Evolutionary conservation across 2,113 vertebrate species (phyloP).

Genomic region (Piaya cayana): DNA sequence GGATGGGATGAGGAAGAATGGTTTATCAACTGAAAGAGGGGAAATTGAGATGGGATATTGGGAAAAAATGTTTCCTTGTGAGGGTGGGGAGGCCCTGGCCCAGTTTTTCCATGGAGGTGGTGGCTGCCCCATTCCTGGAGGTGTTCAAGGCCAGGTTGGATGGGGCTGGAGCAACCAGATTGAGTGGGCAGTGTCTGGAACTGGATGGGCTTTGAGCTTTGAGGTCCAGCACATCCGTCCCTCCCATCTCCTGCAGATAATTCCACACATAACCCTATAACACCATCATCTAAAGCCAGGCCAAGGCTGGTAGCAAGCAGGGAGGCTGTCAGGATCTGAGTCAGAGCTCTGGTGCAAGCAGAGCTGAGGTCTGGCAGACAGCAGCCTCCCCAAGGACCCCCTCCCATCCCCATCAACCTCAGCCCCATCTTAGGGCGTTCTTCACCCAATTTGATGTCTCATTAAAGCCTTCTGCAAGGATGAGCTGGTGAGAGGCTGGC

Average conservation of each 20-base stretch:
- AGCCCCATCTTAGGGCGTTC: accelerated
- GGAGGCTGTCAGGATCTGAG: not conserved
- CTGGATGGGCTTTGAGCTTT: no score
- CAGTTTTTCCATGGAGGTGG: no score
- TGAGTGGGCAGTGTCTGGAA: no score
- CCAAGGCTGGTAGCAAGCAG: accelerated
- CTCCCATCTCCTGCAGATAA: not conserved
- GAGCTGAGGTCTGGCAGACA: not conserved
- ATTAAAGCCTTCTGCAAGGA: not conserved
- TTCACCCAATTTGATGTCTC: not conserved
- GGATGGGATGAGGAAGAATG: no score
- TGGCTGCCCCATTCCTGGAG: no score
- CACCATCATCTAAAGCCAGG: not conserved
- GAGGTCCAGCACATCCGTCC: not conserved
- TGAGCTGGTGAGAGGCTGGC: not conserved
- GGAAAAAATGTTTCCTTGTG: no score
- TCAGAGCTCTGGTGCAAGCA: not conserved
- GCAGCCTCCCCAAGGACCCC: not conserved
- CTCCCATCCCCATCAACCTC: accelerated
- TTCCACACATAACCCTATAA: accelerated
- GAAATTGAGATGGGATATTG: no score
- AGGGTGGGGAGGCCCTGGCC: no score
- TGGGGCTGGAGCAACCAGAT: no score
- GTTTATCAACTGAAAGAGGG: no score
- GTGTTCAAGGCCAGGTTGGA: no score